phyloP scores from a whole-genome alignment of 2,797 vertebrate species.

The Epinephelus malabaricus region DNA sequence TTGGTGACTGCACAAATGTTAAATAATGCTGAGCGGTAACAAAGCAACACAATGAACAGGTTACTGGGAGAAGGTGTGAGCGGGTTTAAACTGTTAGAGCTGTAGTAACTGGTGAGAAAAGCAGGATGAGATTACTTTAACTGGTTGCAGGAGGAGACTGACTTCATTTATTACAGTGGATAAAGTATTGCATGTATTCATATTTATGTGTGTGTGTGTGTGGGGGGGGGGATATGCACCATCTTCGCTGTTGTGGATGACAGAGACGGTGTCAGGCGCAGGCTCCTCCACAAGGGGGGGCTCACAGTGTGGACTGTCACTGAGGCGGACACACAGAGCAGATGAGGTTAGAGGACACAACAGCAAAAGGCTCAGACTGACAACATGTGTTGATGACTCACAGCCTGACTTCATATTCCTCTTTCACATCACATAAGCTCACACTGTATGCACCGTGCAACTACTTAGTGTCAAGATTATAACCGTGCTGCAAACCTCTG shows the following conservation, averaged over 20 bases:
- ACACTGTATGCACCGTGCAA: neutral
- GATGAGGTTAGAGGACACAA: slow-evolving; percentile 28
- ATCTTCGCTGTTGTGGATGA: slow-evolving; percentile 94
- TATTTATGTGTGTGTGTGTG: neutral
- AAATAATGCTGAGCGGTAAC: slow-evolving; percentile 32
- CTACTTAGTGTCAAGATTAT: slow-evolving; percentile 7
- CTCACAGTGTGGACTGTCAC: slow-evolving; percentile 95
- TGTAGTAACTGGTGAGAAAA: slow-evolving; percentile 37
- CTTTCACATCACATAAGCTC: slow-evolving; percentile 7
- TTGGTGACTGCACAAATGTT: slow-evolving; percentile 43
- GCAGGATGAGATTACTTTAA: slow-evolving; percentile 37
- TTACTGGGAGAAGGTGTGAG: slow-evolving; percentile 41
- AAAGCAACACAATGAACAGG: slow-evolving; percentile 49
- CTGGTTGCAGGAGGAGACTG: slow-evolving; percentile 15
- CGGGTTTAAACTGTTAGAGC: slow-evolving; percentile 43
- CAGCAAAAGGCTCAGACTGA: slow-evolving; percentile 1
- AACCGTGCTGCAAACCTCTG: neutral
- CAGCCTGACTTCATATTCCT: slow-evolving; percentile 43
- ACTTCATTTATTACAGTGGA: neutral
- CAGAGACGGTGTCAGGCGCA: slow-evolving; percentile 88
- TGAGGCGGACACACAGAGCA: slow-evolving; percentile 68
- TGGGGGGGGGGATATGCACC: slow-evolving; percentile 79
- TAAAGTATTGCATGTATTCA: neutral
- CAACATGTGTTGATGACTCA: slow-evolving; percentile 41
- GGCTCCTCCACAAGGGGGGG: slow-evolving; percentile 92